These are phyloP conservation scores for Polypedilum vanderplanki DNA, from an alignment of 1,140 invertebrate species.

Conservation along the genomic window DNA sequence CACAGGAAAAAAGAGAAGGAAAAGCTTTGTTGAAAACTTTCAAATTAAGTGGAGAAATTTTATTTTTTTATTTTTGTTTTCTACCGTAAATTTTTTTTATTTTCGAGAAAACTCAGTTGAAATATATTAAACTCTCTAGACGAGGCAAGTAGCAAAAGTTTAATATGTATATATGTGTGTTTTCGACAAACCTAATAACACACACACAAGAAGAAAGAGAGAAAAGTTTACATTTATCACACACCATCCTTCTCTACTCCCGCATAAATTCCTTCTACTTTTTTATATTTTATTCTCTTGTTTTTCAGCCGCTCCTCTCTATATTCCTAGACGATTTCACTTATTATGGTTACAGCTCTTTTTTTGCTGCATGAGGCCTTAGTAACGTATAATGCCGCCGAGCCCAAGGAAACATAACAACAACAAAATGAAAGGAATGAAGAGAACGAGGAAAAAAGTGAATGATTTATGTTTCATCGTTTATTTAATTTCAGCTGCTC, in stretches of 20 bases:
- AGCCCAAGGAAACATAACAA: too few species aligned
- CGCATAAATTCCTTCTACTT: too few species aligned
- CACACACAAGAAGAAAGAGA: neutral
- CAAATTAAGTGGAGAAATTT: neutral
- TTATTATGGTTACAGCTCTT: constrained; percentile 4
- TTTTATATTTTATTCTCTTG: too few species aligned
- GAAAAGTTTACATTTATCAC: constrained; percentile 7
- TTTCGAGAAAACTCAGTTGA: neutral
- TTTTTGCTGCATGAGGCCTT: neutral
- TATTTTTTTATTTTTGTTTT: neutral
- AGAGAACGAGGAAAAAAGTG: neutral
- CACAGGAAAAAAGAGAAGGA: neutral
- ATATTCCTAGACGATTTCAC: neutral
- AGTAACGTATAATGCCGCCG: neutral
- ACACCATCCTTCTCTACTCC: neutral
- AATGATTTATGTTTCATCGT: constrained; percentile 18
- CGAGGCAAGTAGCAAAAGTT: neutral
- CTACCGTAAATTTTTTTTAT: neutral
- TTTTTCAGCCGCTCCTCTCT: neutral
- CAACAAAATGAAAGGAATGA: neutral
- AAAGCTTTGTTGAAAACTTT: neutral
- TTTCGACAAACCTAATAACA: neutral
- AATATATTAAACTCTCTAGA: neutral
- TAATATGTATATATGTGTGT: neutral
- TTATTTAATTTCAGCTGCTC: constrained; percentile 7